Evolutionary conservation across 2,113 vertebrate genomes (phyloP).

Genomic region (Sula dactylatra): DNA sequence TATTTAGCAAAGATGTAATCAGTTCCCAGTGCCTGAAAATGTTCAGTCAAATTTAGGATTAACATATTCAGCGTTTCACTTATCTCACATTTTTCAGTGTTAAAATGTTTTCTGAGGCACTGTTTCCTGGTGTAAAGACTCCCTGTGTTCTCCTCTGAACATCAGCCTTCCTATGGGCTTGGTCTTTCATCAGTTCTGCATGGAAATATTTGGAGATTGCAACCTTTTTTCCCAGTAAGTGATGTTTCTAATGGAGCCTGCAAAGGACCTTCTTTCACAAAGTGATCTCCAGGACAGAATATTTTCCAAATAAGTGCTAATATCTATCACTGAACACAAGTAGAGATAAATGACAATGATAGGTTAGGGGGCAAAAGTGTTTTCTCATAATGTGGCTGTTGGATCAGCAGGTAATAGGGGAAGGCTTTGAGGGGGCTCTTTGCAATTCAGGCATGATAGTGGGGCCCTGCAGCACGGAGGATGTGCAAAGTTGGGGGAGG

Average conservation of each 20-base stretch:
- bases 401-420: not conserved
- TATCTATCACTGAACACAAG: not conserved
- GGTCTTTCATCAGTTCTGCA: not conserved
- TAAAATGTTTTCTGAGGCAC: not conserved
- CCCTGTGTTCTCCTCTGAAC: fast-evolving
- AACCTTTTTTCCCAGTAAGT: not conserved
- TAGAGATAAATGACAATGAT: not conserved
- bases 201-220: not conserved
- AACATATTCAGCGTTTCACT: not conserved
- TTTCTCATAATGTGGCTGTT: not conserved
- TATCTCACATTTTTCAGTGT: not conserved
- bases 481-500: not conserved
- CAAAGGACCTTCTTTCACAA: not conserved
- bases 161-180: not conserved
- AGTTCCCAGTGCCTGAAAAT: not conserved
- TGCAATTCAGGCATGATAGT: not conserved
- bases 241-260: not conserved
- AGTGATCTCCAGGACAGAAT: not conserved
- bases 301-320: not conserved
- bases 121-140: not conserved
- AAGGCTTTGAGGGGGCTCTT: not conserved
- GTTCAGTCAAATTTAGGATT: not conserved
- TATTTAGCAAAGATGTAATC: not conserved
- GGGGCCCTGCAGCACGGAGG: not conserved
- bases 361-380: not conserved